Evolutionary conservation across 2,888 invertebrate genomes (phyloP), one percentile per base, ranked within the genome.

Genomic region (Eulithis testata): DNA sequence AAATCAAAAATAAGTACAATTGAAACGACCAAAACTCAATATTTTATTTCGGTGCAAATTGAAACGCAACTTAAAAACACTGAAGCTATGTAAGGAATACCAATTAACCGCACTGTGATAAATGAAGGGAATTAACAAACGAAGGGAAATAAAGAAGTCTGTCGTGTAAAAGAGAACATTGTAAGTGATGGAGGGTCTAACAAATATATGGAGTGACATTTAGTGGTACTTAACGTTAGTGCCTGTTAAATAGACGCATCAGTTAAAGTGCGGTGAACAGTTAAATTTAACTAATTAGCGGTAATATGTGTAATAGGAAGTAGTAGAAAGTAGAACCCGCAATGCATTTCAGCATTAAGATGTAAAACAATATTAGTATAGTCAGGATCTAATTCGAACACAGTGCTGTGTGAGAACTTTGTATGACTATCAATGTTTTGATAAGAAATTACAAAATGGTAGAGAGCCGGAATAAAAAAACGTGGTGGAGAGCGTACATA

Each of bases 141-240:
- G 72, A 72, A 79, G 77, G 74, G 71, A 78, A 85, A 83, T 82
- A 80, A 81, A 81, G 80, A 80, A 78, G 73, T 72, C 74, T 73
- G 75, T 80, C 77, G 67, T 80, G 79, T 81, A 77, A 84, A 83
- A 83, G 79, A 77, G 79, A 80, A 79, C 81, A 80, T 76, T 84
- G 85, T 82, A 76, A 76, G 77, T 73, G 76, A 77, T 76, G 80
- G 78, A 76, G 66, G 65, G 60, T 75, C 80, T 86, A 86, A 90
- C 85, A 80, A 86, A 89, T 86, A 87, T 87, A 88, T 85, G 81
- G 86, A 79, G 86, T 86, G 86, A 89, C 89, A 87, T 87, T 90
- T 89, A 90, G 88, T 83, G 75, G 81, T 84, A 89, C 83, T 91
- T 89, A 90, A 87, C 80, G 81, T 80, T 82, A 82, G 83, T 82